phyloP scores from a whole-genome alignment of 1,140 invertebrate genomes.

The Sipha flava region DNA sequence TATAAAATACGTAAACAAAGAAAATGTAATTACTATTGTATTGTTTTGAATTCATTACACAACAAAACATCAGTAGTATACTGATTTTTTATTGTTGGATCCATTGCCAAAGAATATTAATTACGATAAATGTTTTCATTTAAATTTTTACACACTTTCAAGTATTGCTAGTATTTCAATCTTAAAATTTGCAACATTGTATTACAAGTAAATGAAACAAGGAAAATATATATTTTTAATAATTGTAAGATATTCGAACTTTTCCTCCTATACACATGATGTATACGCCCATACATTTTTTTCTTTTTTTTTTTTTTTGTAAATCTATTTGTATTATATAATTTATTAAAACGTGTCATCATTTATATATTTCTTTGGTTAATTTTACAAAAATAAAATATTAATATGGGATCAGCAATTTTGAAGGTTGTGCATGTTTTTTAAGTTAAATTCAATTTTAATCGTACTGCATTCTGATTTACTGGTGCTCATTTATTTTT shows the following conservation, averaged over 20 bases:
- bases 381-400: neutral
- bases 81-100: too few species aligned
- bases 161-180: too few species aligned
- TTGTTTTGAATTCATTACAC: too few species aligned
- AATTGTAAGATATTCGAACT: neutral
- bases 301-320: neutral
- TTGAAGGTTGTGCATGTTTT: neutral
- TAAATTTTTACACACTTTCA: too few species aligned
- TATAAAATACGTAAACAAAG: too few species aligned
- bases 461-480: neutral
- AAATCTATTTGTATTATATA: neutral
- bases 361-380: neutral
- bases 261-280: neutral
- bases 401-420: neutral
- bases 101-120: too few species aligned
- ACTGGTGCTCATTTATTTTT: neutral
- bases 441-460: neutral
- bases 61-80: too few species aligned
- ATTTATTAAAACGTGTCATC: slow-evolving; percentile 14
- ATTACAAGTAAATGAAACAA: neutral
- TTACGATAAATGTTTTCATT: too few species aligned
- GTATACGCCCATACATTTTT: neutral
- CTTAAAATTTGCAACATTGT: neutral
- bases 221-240: neutral
- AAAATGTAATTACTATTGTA: too few species aligned